Evolutionary conservation across 2,888 invertebrate genomes (phyloP).

Genomic region (Phortica magna): DNA sequence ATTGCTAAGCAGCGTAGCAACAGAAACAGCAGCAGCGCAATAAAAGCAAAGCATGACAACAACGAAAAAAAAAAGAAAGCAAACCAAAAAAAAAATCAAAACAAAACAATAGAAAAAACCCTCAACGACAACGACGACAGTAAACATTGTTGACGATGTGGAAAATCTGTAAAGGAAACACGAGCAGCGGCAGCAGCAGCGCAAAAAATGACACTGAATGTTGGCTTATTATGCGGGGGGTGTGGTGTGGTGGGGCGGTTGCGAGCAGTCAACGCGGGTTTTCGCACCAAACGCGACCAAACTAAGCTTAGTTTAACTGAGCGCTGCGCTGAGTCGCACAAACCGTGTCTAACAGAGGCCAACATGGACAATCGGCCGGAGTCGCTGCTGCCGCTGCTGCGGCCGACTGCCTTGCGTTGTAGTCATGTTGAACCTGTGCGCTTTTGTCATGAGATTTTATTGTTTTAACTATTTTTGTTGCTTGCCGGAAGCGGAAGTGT

Average conservation of each 20-base stretch:
- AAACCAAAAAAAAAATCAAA: not conserved
- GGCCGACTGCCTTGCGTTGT: too few relatives aligned
- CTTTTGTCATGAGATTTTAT: conserved; percentile 16
- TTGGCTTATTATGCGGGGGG: not conserved
- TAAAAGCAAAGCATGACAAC: conserved; percentile 17
- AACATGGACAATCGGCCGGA: not conserved
- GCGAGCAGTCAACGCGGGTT: not conserved
- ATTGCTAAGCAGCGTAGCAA: conserved; percentile 62
- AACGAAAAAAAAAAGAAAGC: conserved; percentile 9
- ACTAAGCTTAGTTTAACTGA: too few relatives aligned
- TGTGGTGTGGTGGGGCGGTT: not conserved
- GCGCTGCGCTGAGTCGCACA: not conserved
- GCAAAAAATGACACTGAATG: not conserved
- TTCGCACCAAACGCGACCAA: too few relatives aligned
- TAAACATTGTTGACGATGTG: conserved; percentile 64
- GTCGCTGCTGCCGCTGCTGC: conserved; percentile 38
- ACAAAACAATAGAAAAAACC: conserved; percentile 16
- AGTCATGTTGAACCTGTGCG: conserved; percentile 23
- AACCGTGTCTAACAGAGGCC: not conserved
- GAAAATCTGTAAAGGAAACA: conserved; percentile 43
- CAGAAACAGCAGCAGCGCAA: conserved; percentile 39
- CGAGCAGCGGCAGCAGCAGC: not conserved
- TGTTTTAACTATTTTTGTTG: conserved; percentile 21
- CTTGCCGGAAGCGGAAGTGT: conserved; percentile 59
- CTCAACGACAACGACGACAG: conserved; percentile 1